phyloP scores from a whole-genome alignment of 2,797 vertebrate genomes.

The Pseudopleuronectes americanus region DNA sequence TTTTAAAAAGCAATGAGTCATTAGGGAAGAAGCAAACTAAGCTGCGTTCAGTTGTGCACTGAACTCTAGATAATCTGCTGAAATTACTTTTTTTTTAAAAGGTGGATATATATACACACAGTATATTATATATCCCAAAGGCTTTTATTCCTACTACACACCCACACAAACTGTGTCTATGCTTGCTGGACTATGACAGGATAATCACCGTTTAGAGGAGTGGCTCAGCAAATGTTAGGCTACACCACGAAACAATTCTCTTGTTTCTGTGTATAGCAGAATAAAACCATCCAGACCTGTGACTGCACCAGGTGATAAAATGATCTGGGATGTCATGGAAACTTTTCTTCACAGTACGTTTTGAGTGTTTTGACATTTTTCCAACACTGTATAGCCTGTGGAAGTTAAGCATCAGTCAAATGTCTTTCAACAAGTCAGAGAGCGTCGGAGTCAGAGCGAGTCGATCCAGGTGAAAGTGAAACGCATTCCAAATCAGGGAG shows the following conservation, averaged over 20 bases:
- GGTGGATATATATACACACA: neutral
- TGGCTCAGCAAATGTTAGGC: neutral
- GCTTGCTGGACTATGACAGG: neutral
- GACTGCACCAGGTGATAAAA: constrained; percentile 18
- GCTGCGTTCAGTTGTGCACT: too few relatives aligned
- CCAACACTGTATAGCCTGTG: constrained; percentile 7
- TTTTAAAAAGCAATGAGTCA: too few relatives aligned
- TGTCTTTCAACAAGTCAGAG: constrained; percentile 19
- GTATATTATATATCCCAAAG: neutral
- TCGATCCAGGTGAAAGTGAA: constrained; percentile 31
- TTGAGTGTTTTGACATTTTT: constrained; percentile 31
- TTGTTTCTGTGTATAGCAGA: neutral
- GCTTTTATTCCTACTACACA: neutral
- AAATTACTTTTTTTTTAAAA: neutral
- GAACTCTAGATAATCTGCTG: too few relatives aligned
- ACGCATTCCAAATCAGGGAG: constrained; percentile 11
- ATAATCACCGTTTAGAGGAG: too few relatives aligned
- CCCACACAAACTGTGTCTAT: neutral
- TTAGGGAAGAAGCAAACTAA: too few relatives aligned
- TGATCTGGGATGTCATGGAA: constrained; percentile 30
- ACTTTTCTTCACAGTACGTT: constrained; percentile 1
- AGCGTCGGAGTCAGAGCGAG: constrained; percentile 30
- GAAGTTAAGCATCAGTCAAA: constrained; percentile 25
- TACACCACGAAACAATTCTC: neutral
- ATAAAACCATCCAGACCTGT: neutral